Base-by-base conservation (phyloP, 2,888 invertebrate species). In the Dynastes hyllus region DNA sequence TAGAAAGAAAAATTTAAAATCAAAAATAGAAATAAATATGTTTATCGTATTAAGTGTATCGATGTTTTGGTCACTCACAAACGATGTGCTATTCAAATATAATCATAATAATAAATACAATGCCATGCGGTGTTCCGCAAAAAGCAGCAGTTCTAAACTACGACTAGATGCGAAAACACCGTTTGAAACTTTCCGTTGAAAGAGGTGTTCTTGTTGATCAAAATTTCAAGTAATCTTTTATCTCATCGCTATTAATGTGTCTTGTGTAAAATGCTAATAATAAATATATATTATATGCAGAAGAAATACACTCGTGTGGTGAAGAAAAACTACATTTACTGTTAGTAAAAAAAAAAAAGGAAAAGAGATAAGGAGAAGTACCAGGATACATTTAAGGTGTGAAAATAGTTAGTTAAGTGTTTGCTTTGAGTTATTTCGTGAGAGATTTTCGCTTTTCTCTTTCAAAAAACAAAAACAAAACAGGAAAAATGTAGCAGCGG, bases 111-210 rank as follows among this genome's bases (percentile, higher is more conserved):
- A 51, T 22, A 58, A 22, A 58, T 27, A 58, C 9, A 11, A 86
- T 87, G 88, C 87, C 88, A 88, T 88, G 88, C 88, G 86, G 87
- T 87, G 84, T 84, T 83, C 86, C 86, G 87, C 87, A 84, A 84
- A 83, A 85, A 85, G 85, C 85, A 84, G 85, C 85, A 84, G 81
- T 85, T 45, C 85, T 85, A 85, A 84, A 80, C 82, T 82, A 82
- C 82, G 55, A 80, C 81, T 82, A 81, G 78, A 79, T 80, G 80
- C 78, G 78, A 61, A 53, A 81, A 81, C 81, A 81, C 81, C 81
- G 77, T 66, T 69, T 27, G 55, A 29, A 63, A 27, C 13, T 37
- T 37, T 22, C 22, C 22, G 22, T 22, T 22, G 22, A 22, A 22
- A 22, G 22, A 22, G 22, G 22, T 22, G 22, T 22, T 22, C 22